phyloP scores from a whole-genome alignment of 2,888 invertebrate species.

The Augochlorella aurata region DNA sequence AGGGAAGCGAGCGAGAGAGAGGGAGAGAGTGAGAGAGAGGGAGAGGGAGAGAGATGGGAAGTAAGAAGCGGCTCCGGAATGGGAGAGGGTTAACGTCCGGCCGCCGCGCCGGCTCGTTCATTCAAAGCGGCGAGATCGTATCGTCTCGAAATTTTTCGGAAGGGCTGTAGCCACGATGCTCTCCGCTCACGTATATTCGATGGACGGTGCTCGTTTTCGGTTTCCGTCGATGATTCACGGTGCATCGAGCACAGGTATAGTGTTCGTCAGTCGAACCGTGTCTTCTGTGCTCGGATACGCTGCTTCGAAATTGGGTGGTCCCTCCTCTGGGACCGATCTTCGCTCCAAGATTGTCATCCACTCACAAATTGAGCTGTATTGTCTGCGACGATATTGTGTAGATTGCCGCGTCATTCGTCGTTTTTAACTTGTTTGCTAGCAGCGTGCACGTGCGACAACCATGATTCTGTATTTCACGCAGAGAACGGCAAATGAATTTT shows the following conservation, averaged over 20 bases:
- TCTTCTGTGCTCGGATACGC: slow-evolving; percentile 27
- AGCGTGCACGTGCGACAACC: too few relatives aligned
- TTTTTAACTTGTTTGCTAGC: too few relatives aligned
- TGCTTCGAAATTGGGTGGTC: slow-evolving; percentile 35
- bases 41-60: slow-evolving; percentile 10
- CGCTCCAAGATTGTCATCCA: too few relatives aligned
- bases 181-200: background rate
- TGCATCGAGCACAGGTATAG: slow-evolving; percentile 25
- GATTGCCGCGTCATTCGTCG: too few relatives aligned
- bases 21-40: background rate
- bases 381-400: too few relatives aligned
- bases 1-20: background rate
- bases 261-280: slow-evolving; percentile 17
- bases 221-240: slow-evolving; percentile 33
- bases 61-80: slow-evolving; percentile 33
- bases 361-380: too few relatives aligned
- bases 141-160: slow-evolving; percentile 49
- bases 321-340: background rate
- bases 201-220: slow-evolving; percentile 32
- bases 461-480: too few relatives aligned
- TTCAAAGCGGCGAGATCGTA: slow-evolving; percentile 47
- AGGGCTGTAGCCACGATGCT: slow-evolving; percentile 13
- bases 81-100: slow-evolving; percentile 53
- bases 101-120: slow-evolving; percentile 30
- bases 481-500: too few relatives aligned